Percentiles rank a stretch among this genome's conserved stretches.
These are phyloP conservation scores for Atrina japonica DNA, from an alignment of 2,888 invertebrate genomes.

Conservation along the genomic window DNA sequence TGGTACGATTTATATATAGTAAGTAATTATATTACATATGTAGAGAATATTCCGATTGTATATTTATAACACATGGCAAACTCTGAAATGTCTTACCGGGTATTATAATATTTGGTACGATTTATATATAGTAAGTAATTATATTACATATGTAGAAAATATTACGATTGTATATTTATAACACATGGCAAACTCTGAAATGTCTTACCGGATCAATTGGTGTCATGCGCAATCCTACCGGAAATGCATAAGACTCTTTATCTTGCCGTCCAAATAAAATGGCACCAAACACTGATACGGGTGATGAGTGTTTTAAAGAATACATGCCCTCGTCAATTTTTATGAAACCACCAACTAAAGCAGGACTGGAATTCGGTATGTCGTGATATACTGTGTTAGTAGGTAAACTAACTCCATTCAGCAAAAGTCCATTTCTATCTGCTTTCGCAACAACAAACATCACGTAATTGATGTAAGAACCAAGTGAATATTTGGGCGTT, in stretches of 20 bases:
- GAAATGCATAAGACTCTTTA: slow-evolving; percentile 63
- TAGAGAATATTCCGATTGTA: no score
- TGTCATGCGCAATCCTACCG: slow-evolving; percentile 54
- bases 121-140: no score
- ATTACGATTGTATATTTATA: no score
- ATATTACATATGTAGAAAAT: no score
- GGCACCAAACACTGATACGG: slow-evolving; percentile 55
- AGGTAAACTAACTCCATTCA: slow-evolving; percentile 37
- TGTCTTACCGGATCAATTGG: slow-evolving; percentile 45
- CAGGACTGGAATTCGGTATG: slow-evolving; percentile 36
- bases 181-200: no score
- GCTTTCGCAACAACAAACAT: slow-evolving; percentile 49
- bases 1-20: no score
- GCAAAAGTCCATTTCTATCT: slow-evolving; percentile 40
- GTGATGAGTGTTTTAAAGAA: slow-evolving; percentile 46
- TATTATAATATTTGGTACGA: no score
- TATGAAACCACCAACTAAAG: slow-evolving; percentile 43
- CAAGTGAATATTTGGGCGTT: slow-evolving; percentile 49
- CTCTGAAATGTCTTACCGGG: no score
- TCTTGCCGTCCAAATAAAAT: slow-evolving; percentile 59
- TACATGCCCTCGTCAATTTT: slow-evolving; percentile 49
- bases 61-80: no score
- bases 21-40: no score
- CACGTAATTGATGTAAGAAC: slow-evolving; percentile 46
- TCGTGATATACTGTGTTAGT: slow-evolving; percentile 24